Evolutionary conservation across 2,113 vertebrate genomes (phyloP), one percentile per base, ranked within the genome.

Genomic region (Petromus typicus): DNA sequence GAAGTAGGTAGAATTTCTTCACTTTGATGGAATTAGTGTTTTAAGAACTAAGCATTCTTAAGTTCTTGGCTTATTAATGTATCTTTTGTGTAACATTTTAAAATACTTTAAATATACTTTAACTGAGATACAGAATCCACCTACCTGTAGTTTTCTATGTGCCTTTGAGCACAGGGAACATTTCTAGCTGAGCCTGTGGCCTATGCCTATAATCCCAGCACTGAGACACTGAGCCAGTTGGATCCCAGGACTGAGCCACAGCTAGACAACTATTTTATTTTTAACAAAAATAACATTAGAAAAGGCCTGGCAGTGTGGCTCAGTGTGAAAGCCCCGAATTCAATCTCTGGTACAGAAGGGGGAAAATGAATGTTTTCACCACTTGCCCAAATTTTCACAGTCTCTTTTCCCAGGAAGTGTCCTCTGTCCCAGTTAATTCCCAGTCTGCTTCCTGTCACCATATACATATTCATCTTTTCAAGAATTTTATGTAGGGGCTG

Each of bases 1-100:
- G 51, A 90, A 48, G 12, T 79, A 81, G 34, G 23, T 88, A 61
- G 30, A 84, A 78, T 71, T 88, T 84, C 45, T 91, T 84, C 30
- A 8, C 43, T 93, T 67, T 76, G 57, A 87, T 76, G 23, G 43
- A 91, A 43, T 54, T 54, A 69, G 61, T 54, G 1, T 16, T 14
- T 92, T 51, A 51, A 51, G 48, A 57, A 34, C 14, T 73, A 87
- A 86, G 67, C 83, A 6, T 80, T 85, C 94, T 89, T 80, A 40
- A 79, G 13, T 45, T 73, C 66, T 85, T 89, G 71, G 10, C 59
- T 66, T 89, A 79, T 51, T 89, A 71, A 69, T 43, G 91, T 73
- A 34, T 78, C 57, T 69, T 93, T 90, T 64, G 57, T 79, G 27
- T 59, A 23, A 13, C 30, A 59, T 84, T 92, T 89, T 22, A 37